Evolutionary conservation across 1,140 invertebrate genomes (phyloP).

Genomic region (Latrodectus geometricus): DNA sequence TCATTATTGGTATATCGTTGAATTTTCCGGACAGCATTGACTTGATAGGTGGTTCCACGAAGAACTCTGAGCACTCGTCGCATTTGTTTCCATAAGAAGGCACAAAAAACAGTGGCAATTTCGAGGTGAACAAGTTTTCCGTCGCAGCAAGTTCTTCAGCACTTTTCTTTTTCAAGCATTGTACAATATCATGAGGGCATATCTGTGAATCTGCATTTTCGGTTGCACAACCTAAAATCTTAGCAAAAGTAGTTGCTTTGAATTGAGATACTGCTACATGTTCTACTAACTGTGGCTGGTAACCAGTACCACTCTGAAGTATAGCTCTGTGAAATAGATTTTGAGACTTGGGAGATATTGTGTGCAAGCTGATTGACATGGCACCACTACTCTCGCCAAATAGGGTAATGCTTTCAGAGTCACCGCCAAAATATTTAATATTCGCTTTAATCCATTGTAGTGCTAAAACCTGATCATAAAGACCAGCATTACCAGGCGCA

Average conservation of each 20-base stretch:
- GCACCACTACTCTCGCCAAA: conserved; percentile 71
- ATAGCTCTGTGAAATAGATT: conserved; percentile 67
- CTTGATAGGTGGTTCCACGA: conserved; percentile 36
- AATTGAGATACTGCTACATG: neutral
- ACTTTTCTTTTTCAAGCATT: neutral
- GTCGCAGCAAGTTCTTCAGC: neutral
- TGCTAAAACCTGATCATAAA: conserved; percentile 70
- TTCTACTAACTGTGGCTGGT: neutral
- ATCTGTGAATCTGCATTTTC: neutral
- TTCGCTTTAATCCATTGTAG: conserved; percentile 68
- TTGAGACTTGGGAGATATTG: conserved; percentile 66
- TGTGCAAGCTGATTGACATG: conserved; percentile 67
- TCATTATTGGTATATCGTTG: conserved; percentile 43
- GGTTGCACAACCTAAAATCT: conserved; percentile 4
- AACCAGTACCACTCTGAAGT: conserved; percentile 65
- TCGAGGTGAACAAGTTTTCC: conserved; percentile 9
- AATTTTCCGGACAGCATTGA: conserved; percentile 26
- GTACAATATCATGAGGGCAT: neutral
- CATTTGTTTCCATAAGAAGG: conserved; percentile 30
- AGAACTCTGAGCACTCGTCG: conserved; percentile 14
- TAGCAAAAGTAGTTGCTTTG: conserved; percentile 13
- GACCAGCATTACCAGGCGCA: conserved; percentile 65
- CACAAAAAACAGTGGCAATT: neutral
- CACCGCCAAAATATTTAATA: conserved; percentile 68
- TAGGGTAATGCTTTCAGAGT: conserved; percentile 69